phyloP scores from a whole-genome alignment of 2,113 vertebrate genomes.

The Alligator sinensis region DNA sequence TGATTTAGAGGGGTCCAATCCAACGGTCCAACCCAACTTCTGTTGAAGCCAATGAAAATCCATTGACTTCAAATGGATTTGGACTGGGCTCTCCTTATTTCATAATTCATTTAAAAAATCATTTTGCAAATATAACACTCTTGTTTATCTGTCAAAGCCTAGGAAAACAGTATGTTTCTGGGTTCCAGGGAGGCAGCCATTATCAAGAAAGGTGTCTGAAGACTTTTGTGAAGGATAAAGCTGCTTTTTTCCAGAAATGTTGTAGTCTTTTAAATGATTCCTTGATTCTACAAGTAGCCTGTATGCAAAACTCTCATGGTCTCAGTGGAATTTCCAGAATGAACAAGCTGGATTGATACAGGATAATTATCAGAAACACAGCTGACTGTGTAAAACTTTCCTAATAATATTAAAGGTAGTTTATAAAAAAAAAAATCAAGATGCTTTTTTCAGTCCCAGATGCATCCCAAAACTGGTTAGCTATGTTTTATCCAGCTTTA shows the following conservation, averaged over 20 bases:
- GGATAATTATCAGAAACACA: conserved; percentile 35
- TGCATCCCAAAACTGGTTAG: background rate
- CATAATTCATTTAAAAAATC: conserved; percentile 1
- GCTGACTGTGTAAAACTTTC: conserved; percentile 10
- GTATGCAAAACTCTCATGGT: background rate
- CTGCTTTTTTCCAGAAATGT: conserved; percentile 20
- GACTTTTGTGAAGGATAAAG: conserved; percentile 27
- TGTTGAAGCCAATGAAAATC: background rate
- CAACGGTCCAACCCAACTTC: background rate
- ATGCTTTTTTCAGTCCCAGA: background rate
- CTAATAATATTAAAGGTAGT: background rate
- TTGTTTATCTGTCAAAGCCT: background rate
- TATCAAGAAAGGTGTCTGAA: background rate
- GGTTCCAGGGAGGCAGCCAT: background rate
- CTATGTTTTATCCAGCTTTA: background rate
- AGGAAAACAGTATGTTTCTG: background rate
- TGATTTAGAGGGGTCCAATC: background rate
- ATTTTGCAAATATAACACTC: background rate
- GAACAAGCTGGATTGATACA: conserved; percentile 32
- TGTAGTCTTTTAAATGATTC: background rate
- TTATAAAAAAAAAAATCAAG: background rate
- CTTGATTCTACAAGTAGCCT: background rate
- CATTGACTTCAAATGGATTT: background rate
- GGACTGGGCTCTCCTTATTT: background rate
- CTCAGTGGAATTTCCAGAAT: conserved; percentile 34